Conservation (phyloP, 2,888 invertebrate genomes). For the Andrena bucephala region DNA sequence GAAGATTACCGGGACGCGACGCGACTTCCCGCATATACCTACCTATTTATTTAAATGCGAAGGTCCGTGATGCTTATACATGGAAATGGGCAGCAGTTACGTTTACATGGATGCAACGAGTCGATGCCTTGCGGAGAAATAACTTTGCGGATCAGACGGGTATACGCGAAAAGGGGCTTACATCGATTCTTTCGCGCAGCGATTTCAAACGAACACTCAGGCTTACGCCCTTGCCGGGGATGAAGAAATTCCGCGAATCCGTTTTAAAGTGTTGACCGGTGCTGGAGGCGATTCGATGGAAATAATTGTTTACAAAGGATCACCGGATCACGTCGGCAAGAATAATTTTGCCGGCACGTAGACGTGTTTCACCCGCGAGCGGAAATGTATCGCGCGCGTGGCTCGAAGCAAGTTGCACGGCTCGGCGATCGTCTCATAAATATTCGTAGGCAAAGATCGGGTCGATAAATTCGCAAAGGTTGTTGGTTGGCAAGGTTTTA, state of each 20-base stretch:
- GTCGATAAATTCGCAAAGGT: slow-evolving; percentile 75
- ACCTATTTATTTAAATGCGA: not conserved
- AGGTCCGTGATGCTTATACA: not conserved
- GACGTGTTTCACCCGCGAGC: not conserved
- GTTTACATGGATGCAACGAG: slow-evolving; percentile 59
- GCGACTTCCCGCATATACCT: not conserved
- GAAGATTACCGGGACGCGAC: not conserved
- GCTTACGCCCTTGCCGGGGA: too few species aligned
- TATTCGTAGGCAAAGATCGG: slow-evolving; percentile 74
- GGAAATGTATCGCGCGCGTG: slow-evolving; percentile 7
- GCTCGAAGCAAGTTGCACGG: slow-evolving; percentile 64
- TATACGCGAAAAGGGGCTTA: slow-evolving; percentile 66
- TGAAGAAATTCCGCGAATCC: too few species aligned
- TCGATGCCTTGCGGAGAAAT: slow-evolving; percentile 70
- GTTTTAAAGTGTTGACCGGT: too few species aligned
- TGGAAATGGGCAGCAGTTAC: slow-evolving; percentile 50
- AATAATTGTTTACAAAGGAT: too few species aligned
- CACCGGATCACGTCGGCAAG: too few species aligned
- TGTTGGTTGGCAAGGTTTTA: slow-evolving; percentile 72
- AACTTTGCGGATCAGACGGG: slow-evolving; percentile 72
- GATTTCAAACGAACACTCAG: slow-evolving; percentile 12
- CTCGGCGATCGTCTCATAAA: slow-evolving; percentile 67
- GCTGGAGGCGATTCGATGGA: too few species aligned
- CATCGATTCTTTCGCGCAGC: slow-evolving; percentile 54
- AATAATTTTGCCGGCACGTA: slow-evolving; percentile 8